These are phyloP conservation scores for Macrosiphum euphorbiae DNA, from an alignment of 2,888 invertebrate genomes.

Conservation along the genomic window DNA sequence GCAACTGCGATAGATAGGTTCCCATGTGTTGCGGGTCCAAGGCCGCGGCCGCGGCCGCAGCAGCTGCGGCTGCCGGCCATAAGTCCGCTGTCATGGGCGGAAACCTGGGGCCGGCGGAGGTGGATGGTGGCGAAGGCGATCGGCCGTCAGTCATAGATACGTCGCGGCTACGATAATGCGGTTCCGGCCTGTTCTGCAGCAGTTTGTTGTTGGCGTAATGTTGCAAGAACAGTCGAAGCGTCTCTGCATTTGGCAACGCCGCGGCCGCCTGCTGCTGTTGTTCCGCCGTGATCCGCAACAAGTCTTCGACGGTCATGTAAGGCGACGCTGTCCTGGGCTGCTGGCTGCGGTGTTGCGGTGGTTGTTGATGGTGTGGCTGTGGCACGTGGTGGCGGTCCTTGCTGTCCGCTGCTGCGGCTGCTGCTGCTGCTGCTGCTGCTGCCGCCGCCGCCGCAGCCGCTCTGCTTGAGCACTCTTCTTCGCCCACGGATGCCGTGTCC, in stretches of 20 bases:
- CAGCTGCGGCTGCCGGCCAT: slow-evolving; percentile 66
- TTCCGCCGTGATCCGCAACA: slow-evolving; percentile 73
- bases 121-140: slow-evolving; percentile 69
- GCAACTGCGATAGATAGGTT: slow-evolving; percentile 69
- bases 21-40: slow-evolving; percentile 73
- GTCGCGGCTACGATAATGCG: slow-evolving; percentile 66
- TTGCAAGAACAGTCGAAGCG: slow-evolving; percentile 73
- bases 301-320: slow-evolving; percentile 75
- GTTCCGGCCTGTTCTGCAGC: slow-evolving; percentile 59
- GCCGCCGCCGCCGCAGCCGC: slow-evolving; percentile 29
- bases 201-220: slow-evolving; percentile 71
- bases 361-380: slow-evolving; percentile 70
- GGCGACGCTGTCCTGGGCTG: slow-evolving; percentile 69
- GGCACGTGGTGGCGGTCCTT: not conserved
- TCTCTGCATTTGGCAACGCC: slow-evolving; percentile 72
- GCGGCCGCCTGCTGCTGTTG: slow-evolving; percentile 48
- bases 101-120: slow-evolving; percentile 28
- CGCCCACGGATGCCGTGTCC: slow-evolving; percentile 70
- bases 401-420: slow-evolving; percentile 64
- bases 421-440: slow-evolving; percentile 70
- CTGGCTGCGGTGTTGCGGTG: slow-evolving; percentile 66
- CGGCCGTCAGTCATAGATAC: slow-evolving; percentile 68
- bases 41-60: slow-evolving; percentile 64
- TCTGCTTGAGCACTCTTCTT: slow-evolving; percentile 71
- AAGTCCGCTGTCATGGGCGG: slow-evolving; percentile 22